Conservation (phyloP, 2,797 vertebrate genomes). For the Helarctos malayanus region DNA sequence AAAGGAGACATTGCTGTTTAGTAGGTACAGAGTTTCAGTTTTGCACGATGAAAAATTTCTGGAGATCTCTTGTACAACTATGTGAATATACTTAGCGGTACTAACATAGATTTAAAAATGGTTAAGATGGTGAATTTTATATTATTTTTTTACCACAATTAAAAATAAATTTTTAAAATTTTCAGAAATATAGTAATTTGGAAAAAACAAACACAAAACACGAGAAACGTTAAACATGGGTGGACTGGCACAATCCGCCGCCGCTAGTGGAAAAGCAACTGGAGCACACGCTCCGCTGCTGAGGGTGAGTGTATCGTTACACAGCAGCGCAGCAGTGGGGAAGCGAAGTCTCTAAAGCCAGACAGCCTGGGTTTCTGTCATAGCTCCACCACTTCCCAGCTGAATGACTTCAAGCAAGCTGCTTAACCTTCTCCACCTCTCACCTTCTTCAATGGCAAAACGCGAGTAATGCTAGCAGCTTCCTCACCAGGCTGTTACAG, state of each 20-base stretch:
- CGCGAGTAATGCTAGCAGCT: not conserved
- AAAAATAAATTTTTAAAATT: not conserved
- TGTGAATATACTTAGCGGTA: not conserved
- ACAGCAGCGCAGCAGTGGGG: not conserved
- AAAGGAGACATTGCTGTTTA: not conserved
- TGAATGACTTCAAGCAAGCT: not conserved
- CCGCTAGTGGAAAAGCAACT: not conserved
- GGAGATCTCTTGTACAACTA: not conserved
- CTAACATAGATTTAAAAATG: not conserved
- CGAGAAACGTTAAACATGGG: not conserved
- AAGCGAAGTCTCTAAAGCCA: not conserved
- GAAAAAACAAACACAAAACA: not conserved
- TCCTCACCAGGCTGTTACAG: not conserved
- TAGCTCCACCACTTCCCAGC: not conserved
- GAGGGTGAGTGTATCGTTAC: not conserved
- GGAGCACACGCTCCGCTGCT: not conserved
- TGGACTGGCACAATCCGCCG: not conserved
- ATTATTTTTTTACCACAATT: not conserved
- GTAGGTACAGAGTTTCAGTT: not conserved
- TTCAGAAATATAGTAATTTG: not conserved
- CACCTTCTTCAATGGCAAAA: not conserved
- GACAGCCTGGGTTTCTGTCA: not conserved
- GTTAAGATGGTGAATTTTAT: not conserved
- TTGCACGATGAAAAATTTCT: not conserved
- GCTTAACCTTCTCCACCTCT: not conserved